These are phyloP conservation scores for Tilapia sparmanii DNA, from an alignment of 2,113 vertebrate species.

Conservation along the genomic window DNA sequence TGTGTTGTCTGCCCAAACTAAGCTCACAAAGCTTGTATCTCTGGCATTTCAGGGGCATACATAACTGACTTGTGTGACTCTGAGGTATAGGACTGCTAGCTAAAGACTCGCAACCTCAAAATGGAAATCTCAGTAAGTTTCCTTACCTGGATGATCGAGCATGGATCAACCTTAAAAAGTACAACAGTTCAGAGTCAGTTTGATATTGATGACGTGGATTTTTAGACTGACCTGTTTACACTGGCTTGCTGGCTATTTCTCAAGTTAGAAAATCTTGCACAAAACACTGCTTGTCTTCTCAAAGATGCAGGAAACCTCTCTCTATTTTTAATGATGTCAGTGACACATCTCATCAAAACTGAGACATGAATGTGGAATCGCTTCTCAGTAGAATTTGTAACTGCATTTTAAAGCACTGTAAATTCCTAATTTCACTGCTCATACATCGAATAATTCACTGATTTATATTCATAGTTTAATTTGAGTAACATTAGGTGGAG, in stretches of 20 bases:
- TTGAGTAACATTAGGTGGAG: not conserved
- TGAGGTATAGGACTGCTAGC: not conserved
- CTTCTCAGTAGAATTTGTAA: not conserved
- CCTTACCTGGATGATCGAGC: not conserved
- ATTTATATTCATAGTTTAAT: not conserved
- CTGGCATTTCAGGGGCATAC: not conserved
- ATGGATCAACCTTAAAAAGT: not conserved
- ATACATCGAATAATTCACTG: not conserved
- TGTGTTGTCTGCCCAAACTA: not conserved
- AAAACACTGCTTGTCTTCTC: not conserved
- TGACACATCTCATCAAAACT: not conserved
- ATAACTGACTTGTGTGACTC: not conserved
- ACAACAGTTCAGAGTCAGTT: not conserved
- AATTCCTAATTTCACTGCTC: not conserved
- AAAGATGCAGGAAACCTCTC: fast-evolving
- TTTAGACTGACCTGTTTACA: not conserved
- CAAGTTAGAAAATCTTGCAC: not conserved
- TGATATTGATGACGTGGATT: not conserved
- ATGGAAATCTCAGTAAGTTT: not conserved
- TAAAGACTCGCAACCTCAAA: not conserved
- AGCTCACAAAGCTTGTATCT: not conserved
- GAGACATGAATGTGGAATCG: not conserved
- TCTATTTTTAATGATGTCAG: not conserved
- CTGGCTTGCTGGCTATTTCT: not conserved
- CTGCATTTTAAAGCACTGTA: not conserved